Evolutionary conservation across 2,113 vertebrate species (phyloP).

Genomic region (Psilopsiagon aymara): DNA sequence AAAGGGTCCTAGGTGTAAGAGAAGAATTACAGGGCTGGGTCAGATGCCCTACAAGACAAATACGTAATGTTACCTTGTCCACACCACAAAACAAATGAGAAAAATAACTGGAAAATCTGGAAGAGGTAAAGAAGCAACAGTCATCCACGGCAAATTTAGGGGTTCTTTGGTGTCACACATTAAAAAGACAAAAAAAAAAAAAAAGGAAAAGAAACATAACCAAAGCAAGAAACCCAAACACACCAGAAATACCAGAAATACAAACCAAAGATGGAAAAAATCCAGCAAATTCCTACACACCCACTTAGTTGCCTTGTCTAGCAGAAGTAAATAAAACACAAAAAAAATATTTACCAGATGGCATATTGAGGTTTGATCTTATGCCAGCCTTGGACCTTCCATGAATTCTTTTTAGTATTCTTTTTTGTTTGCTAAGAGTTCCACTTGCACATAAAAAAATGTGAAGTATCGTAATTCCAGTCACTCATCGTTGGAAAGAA

Average conservation of each 20-base stretch:
- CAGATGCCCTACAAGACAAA: background rate
- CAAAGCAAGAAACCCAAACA: background rate
- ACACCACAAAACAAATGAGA: background rate
- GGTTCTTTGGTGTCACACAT: background rate
- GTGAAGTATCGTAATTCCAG: background rate
- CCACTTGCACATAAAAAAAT: background rate
- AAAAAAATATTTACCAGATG: background rate
- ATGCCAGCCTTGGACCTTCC: background rate
- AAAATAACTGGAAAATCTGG: background rate
- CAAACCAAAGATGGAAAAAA: background rate
- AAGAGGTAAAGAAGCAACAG: background rate
- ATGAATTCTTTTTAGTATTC: background rate
- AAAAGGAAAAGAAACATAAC: background rate
- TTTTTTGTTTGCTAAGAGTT: background rate
- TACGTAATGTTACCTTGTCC: background rate
- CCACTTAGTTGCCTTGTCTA: background rate
- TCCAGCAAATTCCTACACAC: background rate
- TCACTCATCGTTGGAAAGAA: background rate
- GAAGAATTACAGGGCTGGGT: background rate
- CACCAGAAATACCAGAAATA: background rate
- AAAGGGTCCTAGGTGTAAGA: background rate
- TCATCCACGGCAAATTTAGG: background rate
- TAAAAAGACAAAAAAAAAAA: background rate
- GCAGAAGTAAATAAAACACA: background rate
- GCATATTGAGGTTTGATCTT: background rate